Base-by-base conservation (phyloP, 2,113 vertebrate genomes). In the Zingel zingel region DNA sequence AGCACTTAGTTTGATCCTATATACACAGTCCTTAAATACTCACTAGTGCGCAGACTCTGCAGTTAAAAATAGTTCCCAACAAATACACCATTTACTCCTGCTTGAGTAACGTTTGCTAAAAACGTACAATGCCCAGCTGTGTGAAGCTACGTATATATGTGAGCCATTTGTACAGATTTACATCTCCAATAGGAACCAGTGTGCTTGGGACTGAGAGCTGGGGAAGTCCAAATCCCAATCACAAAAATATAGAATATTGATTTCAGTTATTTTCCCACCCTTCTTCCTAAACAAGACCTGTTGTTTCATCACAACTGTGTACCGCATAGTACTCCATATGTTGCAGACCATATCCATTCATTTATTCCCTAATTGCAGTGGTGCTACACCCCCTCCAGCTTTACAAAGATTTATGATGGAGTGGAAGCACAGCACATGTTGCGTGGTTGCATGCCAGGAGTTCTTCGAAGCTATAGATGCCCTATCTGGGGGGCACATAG, bases 371-470 rank as follows among this genome's bases (percentile, higher is more conserved):
- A 25, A 54, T 51, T 68, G 54, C 48, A 58, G 33, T 19, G 21
- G 36, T 19, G 51, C 57, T 68, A n/a, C 53, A 25, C 6, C 7
- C 68, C n/a, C 15, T 58, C 36, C 12, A 43, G 57, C 68, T 57
- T 57, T 27, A 66, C 18, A 50, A 61, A 88, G 91, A 91, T 89
- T 84, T 83, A 88, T 81, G 81, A 21, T 43, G 36, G 54, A 45
- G 67, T 85, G 65, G 79, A 75, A 62, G 65, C 72, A 51, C 53
- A 53, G 66, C 88, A 87, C 88, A 81, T 88, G 88, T 68, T 81
- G 69, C 79, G 50, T 57, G 23, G 81, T 69, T 57, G 48, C 83
- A 86, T 89, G 70, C 87, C 90, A 48, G 80, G 78, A 86, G 84
- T 86, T 86, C 83, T 88, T 83, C 56, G 67, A 74, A 69, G 79